Evolutionary conservation across 2,113 vertebrate genomes (phyloP).

Genomic region (Mustelus asterias): DNA sequence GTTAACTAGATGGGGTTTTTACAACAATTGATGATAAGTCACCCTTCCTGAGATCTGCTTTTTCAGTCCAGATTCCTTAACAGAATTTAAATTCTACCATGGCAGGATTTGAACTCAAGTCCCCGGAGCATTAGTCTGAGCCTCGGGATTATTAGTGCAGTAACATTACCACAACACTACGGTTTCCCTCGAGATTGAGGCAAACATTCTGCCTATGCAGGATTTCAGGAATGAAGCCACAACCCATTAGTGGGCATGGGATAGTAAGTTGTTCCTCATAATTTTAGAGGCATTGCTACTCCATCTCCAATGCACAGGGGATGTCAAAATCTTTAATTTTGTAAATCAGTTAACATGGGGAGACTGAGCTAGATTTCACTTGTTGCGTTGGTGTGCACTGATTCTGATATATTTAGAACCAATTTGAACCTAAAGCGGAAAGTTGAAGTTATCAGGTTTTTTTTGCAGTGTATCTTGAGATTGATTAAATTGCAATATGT

Average conservation of each 20-base stretch:
- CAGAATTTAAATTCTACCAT: too few species aligned
- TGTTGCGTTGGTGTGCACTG: not conserved
- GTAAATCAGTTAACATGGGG: not conserved
- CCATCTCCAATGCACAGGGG: not conserved
- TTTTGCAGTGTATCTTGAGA: not conserved
- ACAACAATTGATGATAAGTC: too few species aligned
- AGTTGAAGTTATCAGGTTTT: not conserved
- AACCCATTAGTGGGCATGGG: not conserved
- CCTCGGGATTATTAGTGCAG: too few species aligned
- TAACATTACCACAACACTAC: too few species aligned
- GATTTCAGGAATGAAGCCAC: not conserved
- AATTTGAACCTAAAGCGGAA: not conserved
- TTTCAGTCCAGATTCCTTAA: too few species aligned
- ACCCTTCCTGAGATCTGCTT: too few species aligned
- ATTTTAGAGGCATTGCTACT: not conserved
- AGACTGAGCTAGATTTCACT: not conserved
- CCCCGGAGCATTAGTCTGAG: too few species aligned
- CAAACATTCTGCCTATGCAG: not conserved
- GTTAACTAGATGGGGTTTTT: too few species aligned
- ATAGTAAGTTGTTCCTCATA: not conserved
- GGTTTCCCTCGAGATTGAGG: too few species aligned
- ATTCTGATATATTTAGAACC: not conserved
- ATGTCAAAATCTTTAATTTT: not conserved
- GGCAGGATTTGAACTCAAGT: too few species aligned
- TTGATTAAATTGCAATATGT: not conserved